Evolutionary conservation across 2,888 invertebrate genomes (phyloP).

Genomic region (Labia minor): DNA sequence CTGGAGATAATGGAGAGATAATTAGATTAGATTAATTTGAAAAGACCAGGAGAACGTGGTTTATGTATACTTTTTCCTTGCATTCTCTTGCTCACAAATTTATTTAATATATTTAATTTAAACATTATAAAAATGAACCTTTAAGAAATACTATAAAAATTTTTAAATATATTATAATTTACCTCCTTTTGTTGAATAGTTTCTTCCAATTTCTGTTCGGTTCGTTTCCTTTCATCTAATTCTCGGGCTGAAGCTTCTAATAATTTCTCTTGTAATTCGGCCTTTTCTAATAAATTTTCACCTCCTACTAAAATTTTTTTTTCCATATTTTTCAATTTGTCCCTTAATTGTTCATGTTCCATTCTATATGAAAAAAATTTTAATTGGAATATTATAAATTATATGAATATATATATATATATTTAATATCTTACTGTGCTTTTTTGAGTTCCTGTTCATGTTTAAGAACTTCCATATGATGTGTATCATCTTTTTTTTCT

Average conservation of each 20-base stretch:
- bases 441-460: slow-evolving; percentile 64
- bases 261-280: slow-evolving; percentile 81
- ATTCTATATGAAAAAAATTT: slow-evolving; percentile 35
- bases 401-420: no score
- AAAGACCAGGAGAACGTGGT: no score
- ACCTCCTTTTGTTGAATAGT: slow-evolving; percentile 80
- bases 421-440: slow-evolving; percentile 46
- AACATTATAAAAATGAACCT: no score
- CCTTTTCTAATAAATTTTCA: slow-evolving; percentile 94
- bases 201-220: slow-evolving; percentile 69
- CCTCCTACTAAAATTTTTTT: slow-evolving; percentile 96
- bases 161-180: background rate
- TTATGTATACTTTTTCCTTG: no score
- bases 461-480: slow-evolving; percentile 50
- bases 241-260: slow-evolving; percentile 79
- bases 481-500: slow-evolving; percentile 42
- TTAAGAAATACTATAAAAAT: no score
- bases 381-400: slow-evolving; percentile 18
- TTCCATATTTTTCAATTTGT: slow-evolving; percentile 80
- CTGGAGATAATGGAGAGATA: no score
- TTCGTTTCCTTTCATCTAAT: slow-evolving; percentile 62
- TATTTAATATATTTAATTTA: no score
- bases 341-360: slow-evolving; percentile 72
- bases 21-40: no score
- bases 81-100: no score